phyloP scores from a whole-genome alignment of 2,888 invertebrate genomes.

The Bimastos eiseni region DNA sequence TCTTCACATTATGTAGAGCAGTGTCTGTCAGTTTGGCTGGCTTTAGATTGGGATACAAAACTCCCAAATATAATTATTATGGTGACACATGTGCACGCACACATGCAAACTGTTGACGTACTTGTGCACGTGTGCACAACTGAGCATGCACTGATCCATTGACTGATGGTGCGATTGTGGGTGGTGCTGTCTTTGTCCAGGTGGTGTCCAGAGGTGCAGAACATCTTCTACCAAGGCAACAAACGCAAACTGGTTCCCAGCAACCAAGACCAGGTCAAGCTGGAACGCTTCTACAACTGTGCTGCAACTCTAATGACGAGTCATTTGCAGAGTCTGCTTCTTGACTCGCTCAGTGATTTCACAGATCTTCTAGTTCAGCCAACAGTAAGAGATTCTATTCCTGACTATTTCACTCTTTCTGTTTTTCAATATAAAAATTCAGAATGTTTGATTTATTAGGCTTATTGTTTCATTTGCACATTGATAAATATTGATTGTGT shows the following conservation, averaged over 20 bases:
- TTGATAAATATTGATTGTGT: too few relatives aligned
- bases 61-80: too few relatives aligned
- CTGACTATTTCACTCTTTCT: neutral
- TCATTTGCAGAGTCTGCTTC: slow-evolving; percentile 79
- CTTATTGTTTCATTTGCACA: neutral
- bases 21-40: too few relatives aligned
- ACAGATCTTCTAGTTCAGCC: slow-evolving; percentile 77
- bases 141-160: too few relatives aligned
- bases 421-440: neutral
- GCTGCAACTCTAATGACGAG: slow-evolving; percentile 84
- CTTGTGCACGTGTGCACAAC: too few relatives aligned
- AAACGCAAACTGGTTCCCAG: slow-evolving; percentile 62
- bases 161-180: neutral
- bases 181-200: slow-evolving; percentile 44
- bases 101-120: too few relatives aligned
- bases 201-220: slow-evolving; percentile 62
- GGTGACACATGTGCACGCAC: too few relatives aligned
- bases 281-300: slow-evolving; percentile 80
- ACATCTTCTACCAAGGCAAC: slow-evolving; percentile 62
- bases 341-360: slow-evolving; percentile 78
- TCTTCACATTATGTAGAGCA: too few relatives aligned
- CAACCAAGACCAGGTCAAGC: slow-evolving; percentile 68
- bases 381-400: slow-evolving; percentile 66
- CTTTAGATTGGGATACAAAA: too few relatives aligned
- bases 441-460: neutral